Evolutionary conservation across 2,113 vertebrate genomes (phyloP).

Genomic region (Oreamnos americanus): DNA sequence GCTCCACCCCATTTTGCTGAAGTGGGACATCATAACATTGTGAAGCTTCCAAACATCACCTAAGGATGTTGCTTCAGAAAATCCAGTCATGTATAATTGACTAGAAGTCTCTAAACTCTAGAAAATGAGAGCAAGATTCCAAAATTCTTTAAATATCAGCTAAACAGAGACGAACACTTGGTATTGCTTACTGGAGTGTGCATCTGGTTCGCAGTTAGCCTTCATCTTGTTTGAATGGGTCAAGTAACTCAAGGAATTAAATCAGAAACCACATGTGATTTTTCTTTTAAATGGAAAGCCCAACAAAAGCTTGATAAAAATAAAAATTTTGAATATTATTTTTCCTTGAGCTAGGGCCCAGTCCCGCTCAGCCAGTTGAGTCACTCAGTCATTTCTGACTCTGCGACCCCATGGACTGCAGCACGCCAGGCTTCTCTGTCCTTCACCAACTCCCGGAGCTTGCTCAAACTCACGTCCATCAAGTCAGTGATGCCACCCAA

Average conservation of each 20-base stretch:
- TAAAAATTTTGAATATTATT: background rate
- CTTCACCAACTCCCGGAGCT: background rate
- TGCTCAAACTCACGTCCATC: background rate
- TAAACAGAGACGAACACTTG: background rate
- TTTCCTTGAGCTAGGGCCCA: background rate
- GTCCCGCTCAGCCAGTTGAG: background rate
- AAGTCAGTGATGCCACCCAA: background rate
- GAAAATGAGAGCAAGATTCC: background rate
- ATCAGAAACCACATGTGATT: background rate
- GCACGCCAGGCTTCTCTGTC: background rate
- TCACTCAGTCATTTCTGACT: background rate
- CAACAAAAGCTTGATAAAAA: conserved; percentile 7
- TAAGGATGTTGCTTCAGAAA: background rate
- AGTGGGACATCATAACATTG: background rate
- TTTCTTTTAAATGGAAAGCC: conserved; percentile 3
- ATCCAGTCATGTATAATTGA: background rate
- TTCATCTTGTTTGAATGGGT: background rate
- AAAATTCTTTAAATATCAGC: background rate
- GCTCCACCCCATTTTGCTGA: background rate
- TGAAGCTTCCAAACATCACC: background rate
- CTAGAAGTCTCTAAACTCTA: background rate
- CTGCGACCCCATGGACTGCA: background rate
- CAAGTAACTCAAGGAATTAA: background rate
- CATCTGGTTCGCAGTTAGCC: background rate
- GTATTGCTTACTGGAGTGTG: background rate